Base-by-base conservation (phyloP, 1,140 invertebrate genomes). In the Eulimnadia texana region DNA sequence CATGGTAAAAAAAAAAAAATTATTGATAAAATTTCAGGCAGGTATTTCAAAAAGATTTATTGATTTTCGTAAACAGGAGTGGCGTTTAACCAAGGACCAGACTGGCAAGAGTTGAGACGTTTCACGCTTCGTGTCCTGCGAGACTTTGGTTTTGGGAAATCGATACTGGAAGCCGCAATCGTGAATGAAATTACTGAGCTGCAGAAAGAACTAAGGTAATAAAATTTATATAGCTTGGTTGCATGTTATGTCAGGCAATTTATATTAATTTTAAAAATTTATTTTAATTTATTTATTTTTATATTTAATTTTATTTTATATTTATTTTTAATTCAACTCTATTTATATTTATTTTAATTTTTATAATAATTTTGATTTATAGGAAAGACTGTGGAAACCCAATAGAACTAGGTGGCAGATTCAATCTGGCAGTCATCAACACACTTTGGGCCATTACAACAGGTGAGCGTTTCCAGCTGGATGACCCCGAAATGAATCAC, bases 391-490 rank as follows among this genome's bases (percentile, higher is more conserved):
- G 10, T 23, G 56, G 56, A 20, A 19, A 24, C n/a, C 13, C 56
- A 1, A 29, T 28, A 10, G 28, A 27, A 28, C 20, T 29, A 20
- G 9, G 20, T 13, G 33, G 33, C 20, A 23, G 33, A 3, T 58
- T 58, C 25, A 58, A 28, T 20, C n/a, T 58, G 25, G 19, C 56
- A 11, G 56, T 58, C 33, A 9, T 58, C 24, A 58, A 58, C 25
- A 25, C 56, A 24, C 25, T 58, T n/a, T 58, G 56, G 56, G 25
- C 56, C 1, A 58, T 58, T 16, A 58, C 56, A 16, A 58, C 56
- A 13, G 56, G 56, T 1, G 56, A 58, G 20, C 56, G 56, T 27
- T 27, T 58, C 27, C 33, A 24, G 20, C 20, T 24, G 20, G 25
- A 22, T 11, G 56, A 58, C 33, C 33, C 33, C 16, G 16, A 42